Evolutionary conservation across 2,888 invertebrate species (phyloP).

Genomic region (Zootermopsis nevadensis): DNA sequence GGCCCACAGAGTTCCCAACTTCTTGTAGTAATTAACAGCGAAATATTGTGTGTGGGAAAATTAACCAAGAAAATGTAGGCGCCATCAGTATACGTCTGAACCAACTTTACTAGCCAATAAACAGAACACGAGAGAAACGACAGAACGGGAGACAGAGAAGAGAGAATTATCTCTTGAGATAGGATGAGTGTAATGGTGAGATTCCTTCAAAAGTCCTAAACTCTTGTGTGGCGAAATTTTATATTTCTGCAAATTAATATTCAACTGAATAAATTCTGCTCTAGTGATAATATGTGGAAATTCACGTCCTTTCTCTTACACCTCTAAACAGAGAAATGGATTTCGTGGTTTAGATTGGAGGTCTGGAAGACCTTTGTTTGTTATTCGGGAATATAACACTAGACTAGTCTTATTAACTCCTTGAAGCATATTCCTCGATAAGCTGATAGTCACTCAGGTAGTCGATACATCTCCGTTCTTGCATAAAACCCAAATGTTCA

Average conservation of each 20-base stretch:
- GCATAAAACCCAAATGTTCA: no score
- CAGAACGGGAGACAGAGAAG: neutral
- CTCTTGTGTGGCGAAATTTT: neutral
- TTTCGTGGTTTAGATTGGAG: no score
- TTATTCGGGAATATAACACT: no score
- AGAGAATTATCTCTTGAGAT: neutral
- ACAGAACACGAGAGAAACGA: neutral
- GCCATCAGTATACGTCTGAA: neutral
- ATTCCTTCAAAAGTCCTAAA: neutral
- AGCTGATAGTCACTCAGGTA: no score
- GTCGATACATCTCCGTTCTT: no score
- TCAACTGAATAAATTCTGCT: neutral
- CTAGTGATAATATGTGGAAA: no score
- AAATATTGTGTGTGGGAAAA: neutral
- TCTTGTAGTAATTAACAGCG: constrained; percentile 26
- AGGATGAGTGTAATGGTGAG: neutral
- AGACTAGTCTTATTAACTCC: no score
- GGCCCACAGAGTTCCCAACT: neutral
- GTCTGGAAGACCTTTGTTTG: no score
- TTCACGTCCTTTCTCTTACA: no score
- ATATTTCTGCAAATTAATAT: neutral
- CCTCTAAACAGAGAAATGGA: no score
- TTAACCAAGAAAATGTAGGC: constrained; percentile 9
- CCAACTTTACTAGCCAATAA: constrained; percentile 17
- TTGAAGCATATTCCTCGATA: no score